Evolutionary conservation across 2,888 invertebrate genomes (phyloP).

Genomic region (Orthosia incerta): DNA sequence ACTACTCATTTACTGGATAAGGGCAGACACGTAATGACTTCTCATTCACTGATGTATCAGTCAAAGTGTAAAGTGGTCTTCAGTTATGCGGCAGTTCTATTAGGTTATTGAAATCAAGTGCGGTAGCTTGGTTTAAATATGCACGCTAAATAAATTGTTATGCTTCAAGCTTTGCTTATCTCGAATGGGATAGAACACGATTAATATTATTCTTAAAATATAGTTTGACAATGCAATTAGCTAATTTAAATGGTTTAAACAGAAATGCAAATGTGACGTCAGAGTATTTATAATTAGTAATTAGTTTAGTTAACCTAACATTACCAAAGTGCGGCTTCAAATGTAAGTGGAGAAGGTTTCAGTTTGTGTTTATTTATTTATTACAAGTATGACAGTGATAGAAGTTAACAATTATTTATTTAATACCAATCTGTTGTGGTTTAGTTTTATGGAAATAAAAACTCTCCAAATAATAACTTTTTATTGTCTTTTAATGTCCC

Average conservation of each 20-base stretch:
- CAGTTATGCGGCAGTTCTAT: not conserved
- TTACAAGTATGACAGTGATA: conserved; percentile 48
- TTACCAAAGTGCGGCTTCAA: conserved; percentile 67
- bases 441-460: conserved; percentile 59
- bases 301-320: conserved; percentile 48
- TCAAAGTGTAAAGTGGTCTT: conserved; percentile 15
- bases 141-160: conserved; percentile 3
- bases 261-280: conserved; percentile 45
- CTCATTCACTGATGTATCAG: too few relatives aligned
- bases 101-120: not conserved
- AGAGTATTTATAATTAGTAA: conserved; percentile 36
- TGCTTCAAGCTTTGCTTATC: not conserved
- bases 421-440: conserved; percentile 53
- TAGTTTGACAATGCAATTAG: conserved; percentile 27
- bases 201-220: conserved; percentile 3
- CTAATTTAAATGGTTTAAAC: not conserved
- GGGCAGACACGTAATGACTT: too few relatives aligned
- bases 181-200: not conserved
- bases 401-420: conserved; percentile 50
- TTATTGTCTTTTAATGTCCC: conserved; percentile 25
- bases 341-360: conserved; percentile 55
- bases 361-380: conserved; percentile 65
- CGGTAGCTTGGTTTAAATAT: not conserved
- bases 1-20: not conserved
- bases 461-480: conserved; percentile 37